Percentiles rank a stretch among this genome's conserved stretches.
Conservation (phyloP, 1,140 invertebrate species). For the Pseudoatta argentina region DNA sequence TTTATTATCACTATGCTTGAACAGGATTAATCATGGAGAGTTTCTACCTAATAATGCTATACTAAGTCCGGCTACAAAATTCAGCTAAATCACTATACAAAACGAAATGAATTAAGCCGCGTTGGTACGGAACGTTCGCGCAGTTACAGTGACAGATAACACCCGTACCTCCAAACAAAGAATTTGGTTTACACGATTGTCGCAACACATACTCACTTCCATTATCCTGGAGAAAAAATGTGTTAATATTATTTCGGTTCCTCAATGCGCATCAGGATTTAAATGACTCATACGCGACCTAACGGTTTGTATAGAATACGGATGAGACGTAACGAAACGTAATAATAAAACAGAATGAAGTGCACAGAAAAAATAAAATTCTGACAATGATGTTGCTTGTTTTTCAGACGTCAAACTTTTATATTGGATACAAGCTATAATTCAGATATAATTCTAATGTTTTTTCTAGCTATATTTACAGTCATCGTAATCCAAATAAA, state of each 20-base stretch:
- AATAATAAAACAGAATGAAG: neutral
- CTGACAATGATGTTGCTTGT: neutral
- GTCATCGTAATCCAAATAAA: neutral
- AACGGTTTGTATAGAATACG: slow-evolving; percentile 22
- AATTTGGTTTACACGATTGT: slow-evolving; percentile 15
- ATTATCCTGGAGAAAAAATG: neutral
- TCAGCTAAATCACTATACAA: slow-evolving; percentile 75
- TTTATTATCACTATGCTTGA: slow-evolving; percentile 56
- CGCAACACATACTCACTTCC: slow-evolving; percentile 5
- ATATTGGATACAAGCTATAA: neutral
- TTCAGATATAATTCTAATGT: neutral
- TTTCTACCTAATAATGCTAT: slow-evolving; percentile 61
- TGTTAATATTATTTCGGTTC: slow-evolving; percentile 19
- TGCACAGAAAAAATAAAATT: neutral
- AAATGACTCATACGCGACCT: slow-evolving; percentile 6
- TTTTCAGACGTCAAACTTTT: neutral
- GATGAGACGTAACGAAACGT: slow-evolving; percentile 24
- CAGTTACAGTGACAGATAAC: slow-evolving; percentile 57
- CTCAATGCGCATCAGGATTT: neutral
- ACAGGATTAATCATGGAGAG: slow-evolving; percentile 51
- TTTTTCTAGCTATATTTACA: neutral
- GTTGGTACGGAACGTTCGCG: slow-evolving; percentile 36
- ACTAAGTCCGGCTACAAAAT: slow-evolving; percentile 55
- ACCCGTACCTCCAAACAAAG: neutral
- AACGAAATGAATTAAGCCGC: slow-evolving; percentile 58